Evolutionary conservation across 1,140 invertebrate species (phyloP), one percentile per base, ranked within the genome.

Genomic region (Diploscapter pachys): DNA sequence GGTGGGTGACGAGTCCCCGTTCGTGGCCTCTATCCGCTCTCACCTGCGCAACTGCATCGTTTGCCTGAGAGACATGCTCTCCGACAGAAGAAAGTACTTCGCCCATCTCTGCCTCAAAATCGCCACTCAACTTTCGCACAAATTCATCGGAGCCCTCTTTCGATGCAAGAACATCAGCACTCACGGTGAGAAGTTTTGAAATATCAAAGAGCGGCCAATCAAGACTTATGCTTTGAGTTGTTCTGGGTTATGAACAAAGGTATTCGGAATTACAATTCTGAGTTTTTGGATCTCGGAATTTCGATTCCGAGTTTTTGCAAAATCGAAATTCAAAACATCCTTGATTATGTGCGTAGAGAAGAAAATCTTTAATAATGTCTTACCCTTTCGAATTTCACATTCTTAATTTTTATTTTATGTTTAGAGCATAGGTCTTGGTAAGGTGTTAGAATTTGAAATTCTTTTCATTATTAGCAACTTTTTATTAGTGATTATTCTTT

Each of bases 81-180:
- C 93, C 2, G 93, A 93, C 13, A 95, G 95, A 1, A 88, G 95
- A 56, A 99, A 98, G 89, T 98, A 98, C 87, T 99, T 98, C 86
- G 98, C 95, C 0, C 93, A 98, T 86, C 94, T 99, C 82, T 98
- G 95, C 86, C 91, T 96, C 8, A 93, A 95, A 85, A 96, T 98
- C 88, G 93, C 92, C 0, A 91, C 90, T 89, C 91, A 88, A 86
- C 86, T 86, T 72, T 73, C 77, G 9, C 92, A 93, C 11, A 98
- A 97, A 86, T 95, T 95, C 82, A 92, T 98, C 52, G 91, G 92
- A 73, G 92, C 93, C 81, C 88, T 99, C 9, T 98, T 93, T 85
- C 95, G 94, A 84, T 99, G 96, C 83, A 94, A 95, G 80, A 91
- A 94, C 4, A 90, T 97, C 2, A 94, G 91, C 2, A 63, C 75